Conservation (phyloP, 2,797 vertebrate genomes). For the Sarcoramphus papa region DNA sequence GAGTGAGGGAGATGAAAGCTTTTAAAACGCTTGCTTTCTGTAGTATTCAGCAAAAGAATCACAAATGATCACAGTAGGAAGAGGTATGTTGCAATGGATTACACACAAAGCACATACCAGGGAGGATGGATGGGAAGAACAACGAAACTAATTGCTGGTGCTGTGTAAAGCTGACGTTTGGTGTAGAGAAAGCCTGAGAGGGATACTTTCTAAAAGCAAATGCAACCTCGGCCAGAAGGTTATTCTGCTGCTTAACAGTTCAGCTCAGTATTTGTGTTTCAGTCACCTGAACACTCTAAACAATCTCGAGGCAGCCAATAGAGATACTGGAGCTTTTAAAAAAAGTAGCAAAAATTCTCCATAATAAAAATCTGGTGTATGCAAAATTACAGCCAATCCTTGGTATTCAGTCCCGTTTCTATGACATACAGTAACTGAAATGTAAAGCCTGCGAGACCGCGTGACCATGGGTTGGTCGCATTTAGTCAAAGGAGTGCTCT, state of each 20-base stretch:
- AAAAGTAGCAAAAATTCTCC: not conserved
- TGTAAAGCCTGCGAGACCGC: rapidly evolving
- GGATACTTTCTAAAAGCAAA: not conserved
- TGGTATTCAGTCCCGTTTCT: not conserved
- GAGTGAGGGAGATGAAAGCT: not conserved
- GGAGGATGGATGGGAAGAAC: not conserved
- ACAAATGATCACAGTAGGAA: rapidly evolving
- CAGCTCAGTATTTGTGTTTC: not conserved
- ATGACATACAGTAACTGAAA: not conserved
- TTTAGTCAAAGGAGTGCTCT: not conserved
- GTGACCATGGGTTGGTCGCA: not conserved
- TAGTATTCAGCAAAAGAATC: not conserved
- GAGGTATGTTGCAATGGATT: not conserved
- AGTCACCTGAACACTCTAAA: not conserved
- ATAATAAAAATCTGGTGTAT: not conserved
- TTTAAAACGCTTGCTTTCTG: not conserved
- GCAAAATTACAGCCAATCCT: not conserved
- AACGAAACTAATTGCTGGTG: not conserved
- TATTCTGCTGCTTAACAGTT: not conserved
- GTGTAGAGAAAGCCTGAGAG: not conserved
- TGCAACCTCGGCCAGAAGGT: not conserved
- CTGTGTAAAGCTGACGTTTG: not conserved
- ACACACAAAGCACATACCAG: rapidly evolving
- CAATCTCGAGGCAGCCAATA: not conserved
- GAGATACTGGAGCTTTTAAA: not conserved